Base-by-base conservation (phyloP, 2,113 vertebrate genomes). In the Corythaixoides concolor region DNA sequence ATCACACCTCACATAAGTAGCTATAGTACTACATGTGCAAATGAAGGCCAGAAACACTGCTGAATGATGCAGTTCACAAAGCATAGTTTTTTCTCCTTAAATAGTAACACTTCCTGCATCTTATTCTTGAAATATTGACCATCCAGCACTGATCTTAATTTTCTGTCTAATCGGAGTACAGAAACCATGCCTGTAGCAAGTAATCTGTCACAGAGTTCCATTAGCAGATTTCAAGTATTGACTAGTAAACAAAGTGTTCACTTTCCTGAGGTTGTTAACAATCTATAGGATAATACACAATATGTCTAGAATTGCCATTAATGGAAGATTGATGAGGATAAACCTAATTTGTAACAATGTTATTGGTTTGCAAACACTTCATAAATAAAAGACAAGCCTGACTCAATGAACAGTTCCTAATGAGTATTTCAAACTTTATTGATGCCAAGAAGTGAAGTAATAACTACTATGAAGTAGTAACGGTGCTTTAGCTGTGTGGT, bases 221-320 rank as follows among this genome's bases (percentile, higher is more conserved):
- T 85, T 85, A 85, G 33, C 13, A 94, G 72, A 83, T 69, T 90
- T 77, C 78, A 94, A 27, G 11, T 90, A 90, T 82, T 91, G 85
- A 73, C 75, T 77, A 67, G 14, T 12, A 60, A 79, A 88, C 89
- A 33, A 95, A 83, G 14, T 15, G 30, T 45, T 93, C 45, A 17
- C 37, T 83, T 94, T 62, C 33, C 45, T 45, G 43, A 93, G 78
- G 80, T 45, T 58, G 53, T 88, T 89, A 88, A 79, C 67, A 83
- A 43, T 79, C 66, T 47, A 39, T 55, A 69, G 26, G 23, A 66
- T 80, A 88, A 88, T 88, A 66, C 24, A 62, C 13, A 67, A 16
- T 41, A 63, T 63, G 58, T 55, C 72, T 56, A 37, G 55, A 80
- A 70, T 60, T 63, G 33, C 60, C 64, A 74, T 86, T 92, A 95